Conservation (phyloP, 2,888 invertebrate species). For the Metallyticus violacea region DNA sequence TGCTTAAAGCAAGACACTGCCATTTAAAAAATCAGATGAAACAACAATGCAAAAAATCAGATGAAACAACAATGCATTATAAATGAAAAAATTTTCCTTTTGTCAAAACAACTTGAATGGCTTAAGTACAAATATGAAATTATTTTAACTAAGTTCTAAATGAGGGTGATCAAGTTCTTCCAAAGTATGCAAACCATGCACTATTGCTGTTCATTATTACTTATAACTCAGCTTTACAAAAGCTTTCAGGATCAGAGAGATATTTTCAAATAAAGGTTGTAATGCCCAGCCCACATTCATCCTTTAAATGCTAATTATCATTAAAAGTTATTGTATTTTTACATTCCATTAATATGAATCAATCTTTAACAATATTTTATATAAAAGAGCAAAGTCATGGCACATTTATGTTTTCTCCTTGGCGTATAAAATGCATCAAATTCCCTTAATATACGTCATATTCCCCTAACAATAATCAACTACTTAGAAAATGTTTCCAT, state of each 20-base stretch:
- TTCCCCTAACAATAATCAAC: not conserved
- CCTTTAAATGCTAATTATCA: not conserved
- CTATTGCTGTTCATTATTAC: not conserved
- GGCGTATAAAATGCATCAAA: constrained; percentile 13
- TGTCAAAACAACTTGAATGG: not conserved
- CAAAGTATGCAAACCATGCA: not conserved
- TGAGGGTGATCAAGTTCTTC: not conserved
- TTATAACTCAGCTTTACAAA: not conserved
- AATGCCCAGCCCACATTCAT: not conserved
- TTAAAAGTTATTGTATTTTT: not conserved
- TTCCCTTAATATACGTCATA: not conserved
- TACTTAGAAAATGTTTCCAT: not conserved
- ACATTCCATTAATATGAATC: not conserved
- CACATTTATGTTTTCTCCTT: constrained; percentile 5
- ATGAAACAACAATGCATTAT: not conserved
- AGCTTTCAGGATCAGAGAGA: not conserved
- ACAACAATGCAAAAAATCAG: not conserved
- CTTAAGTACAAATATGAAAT: not conserved
- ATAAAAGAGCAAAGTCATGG: not conserved
- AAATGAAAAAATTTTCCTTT: not conserved
- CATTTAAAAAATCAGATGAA: not conserved
- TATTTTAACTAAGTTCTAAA: not conserved
- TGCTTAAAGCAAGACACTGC: not conserved
- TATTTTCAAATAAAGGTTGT: not conserved
- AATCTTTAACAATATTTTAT: constrained; percentile 11